Conservation (phyloP, 2,888 invertebrate genomes). For the Volucella inanis region DNA sequence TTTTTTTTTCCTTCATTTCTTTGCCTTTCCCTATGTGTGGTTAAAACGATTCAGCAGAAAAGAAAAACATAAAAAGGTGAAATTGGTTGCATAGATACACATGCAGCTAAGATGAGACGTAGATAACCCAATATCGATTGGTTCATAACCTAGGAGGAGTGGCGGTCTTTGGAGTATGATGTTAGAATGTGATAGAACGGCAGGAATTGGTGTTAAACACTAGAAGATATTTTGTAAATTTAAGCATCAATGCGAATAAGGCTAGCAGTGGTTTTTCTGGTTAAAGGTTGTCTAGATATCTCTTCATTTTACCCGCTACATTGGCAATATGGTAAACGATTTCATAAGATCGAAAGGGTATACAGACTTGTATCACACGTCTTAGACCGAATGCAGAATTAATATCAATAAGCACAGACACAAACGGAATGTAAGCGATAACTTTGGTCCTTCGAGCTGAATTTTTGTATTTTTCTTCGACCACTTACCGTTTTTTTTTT, state of each 20-base stretch:
- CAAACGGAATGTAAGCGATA: too few relatives aligned
- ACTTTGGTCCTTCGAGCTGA: too few relatives aligned
- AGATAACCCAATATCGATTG: conserved; percentile 68
- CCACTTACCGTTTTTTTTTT: too few relatives aligned
- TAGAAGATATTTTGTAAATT: conserved; percentile 43
- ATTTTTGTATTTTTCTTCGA: too few relatives aligned
- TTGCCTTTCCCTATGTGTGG: conserved; percentile 23
- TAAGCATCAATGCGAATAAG: background rate
- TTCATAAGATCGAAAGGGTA: too few relatives aligned
- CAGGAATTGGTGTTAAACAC: conserved; percentile 47
- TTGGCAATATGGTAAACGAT: too few relatives aligned
- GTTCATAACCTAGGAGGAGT: conserved; percentile 61
- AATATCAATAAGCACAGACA: too few relatives aligned
- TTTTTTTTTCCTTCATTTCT: conserved; percentile 8
- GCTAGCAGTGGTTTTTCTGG: background rate
- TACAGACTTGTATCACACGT: too few relatives aligned
- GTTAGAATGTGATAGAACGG: conserved; percentile 56
- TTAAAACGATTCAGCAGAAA: conserved; percentile 33
- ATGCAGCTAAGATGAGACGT: conserved; percentile 65
- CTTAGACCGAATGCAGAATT: too few relatives aligned
- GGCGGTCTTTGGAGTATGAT: conserved; percentile 24
- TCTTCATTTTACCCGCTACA: too few relatives aligned
- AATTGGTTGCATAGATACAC: conserved; percentile 54
- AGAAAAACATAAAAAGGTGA: background rate
- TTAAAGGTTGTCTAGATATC: too few relatives aligned